Conservation (phyloP, 2,888 invertebrate genomes). For the Ethmia dodecea region DNA sequence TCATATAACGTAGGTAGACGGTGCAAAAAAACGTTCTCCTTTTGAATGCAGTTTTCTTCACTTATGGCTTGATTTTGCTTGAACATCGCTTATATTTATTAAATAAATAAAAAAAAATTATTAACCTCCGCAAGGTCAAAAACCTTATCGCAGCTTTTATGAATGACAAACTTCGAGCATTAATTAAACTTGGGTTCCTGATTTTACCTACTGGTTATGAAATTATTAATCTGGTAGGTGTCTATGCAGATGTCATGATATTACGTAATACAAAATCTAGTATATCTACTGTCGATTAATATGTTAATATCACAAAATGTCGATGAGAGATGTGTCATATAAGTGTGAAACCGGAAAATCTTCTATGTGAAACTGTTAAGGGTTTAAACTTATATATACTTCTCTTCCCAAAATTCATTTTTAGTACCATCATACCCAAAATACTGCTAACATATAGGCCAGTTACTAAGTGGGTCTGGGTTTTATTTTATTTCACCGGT, state of each 20-base stretch:
- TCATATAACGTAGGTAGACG: too few species aligned
- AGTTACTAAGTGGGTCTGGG: too few species aligned
- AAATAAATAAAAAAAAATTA: too few species aligned
- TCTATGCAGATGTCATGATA: slow-evolving; percentile 8
- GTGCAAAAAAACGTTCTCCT: too few species aligned
- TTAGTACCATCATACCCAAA: too few species aligned
- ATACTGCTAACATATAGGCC: too few species aligned
- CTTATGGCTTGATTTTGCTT: neutral
- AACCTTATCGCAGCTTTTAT: neutral
- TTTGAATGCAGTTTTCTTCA: neutral
- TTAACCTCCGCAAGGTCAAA: too few species aligned
- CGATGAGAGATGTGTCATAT: slow-evolving; percentile 31
- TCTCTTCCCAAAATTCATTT: too few species aligned
- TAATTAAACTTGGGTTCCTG: neutral
- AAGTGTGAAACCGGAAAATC: slow-evolving; percentile 18
- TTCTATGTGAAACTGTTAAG: neutral
- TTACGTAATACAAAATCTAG: slow-evolving; percentile 17
- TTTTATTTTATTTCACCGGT: too few species aligned
- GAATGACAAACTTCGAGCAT: neutral
- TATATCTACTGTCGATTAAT: slow-evolving; percentile 38
- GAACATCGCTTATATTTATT: neutral
- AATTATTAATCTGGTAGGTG: neutral
- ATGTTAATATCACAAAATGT: slow-evolving; percentile 36
- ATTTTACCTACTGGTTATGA: too few species aligned
- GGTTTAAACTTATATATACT: too few species aligned